phyloP scores from a whole-genome alignment of 2,888 invertebrate genomes.

The Cosmorhoe ocellata region DNA sequence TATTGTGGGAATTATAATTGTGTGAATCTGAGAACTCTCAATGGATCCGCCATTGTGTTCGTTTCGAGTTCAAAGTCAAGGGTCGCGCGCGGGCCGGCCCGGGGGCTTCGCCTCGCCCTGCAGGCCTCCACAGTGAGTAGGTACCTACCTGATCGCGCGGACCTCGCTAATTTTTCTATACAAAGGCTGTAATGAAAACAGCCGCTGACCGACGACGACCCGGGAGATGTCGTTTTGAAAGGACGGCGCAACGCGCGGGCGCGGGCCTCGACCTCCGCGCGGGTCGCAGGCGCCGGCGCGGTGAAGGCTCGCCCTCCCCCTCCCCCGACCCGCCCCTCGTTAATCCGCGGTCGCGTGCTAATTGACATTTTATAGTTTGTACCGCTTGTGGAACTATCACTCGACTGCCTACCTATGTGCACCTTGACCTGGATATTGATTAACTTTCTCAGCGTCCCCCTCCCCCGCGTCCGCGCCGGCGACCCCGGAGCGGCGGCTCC shows the following conservation, averaged over 20 bases:
- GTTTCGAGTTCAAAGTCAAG: slow-evolving; percentile 11
- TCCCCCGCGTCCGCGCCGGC: too few species aligned
- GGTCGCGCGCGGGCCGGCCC: not conserved
- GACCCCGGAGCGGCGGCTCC: too few species aligned
- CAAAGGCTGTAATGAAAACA: too few species aligned
- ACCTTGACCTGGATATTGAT: slow-evolving; percentile 20
- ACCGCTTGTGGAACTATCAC: slow-evolving; percentile 1
- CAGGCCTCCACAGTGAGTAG: too few species aligned
- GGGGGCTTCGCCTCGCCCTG: too few species aligned
- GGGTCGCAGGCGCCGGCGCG: not conserved
- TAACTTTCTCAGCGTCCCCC: slow-evolving; percentile 2
- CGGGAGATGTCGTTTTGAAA: too few species aligned
- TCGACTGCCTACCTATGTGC: not conserved
- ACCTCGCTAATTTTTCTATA: too few species aligned
- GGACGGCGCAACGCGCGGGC: too few species aligned
- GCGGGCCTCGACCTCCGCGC: not conserved
- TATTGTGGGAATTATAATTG: slow-evolving; percentile 13
- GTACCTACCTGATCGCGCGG: too few species aligned
- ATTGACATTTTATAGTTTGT: slow-evolving; percentile 19
- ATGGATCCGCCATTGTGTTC: slow-evolving; percentile 5
- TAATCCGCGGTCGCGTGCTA: slow-evolving; percentile 6
- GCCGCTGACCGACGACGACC: too few species aligned
- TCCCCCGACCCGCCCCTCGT: not conserved
- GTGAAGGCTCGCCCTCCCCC: slow-evolving; percentile 2
- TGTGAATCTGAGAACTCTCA: slow-evolving; percentile 1